Conservation (phyloP, 2,113 vertebrate species). For the Anhinga rufa region DNA sequence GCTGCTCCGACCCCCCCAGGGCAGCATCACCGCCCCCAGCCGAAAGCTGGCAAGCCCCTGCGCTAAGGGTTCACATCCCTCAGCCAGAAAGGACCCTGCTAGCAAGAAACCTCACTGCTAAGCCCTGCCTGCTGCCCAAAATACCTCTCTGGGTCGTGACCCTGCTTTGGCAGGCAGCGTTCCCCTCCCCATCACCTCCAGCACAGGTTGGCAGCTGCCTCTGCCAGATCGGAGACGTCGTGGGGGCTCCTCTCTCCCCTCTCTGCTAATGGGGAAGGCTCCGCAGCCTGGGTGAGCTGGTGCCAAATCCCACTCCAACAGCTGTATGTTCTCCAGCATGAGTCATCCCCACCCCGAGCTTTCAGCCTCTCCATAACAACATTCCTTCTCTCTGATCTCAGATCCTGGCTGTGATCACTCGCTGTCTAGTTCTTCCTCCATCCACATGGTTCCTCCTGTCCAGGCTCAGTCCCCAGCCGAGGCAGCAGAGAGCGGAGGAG, state of each 20-base stretch:
- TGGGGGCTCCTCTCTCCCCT: background rate
- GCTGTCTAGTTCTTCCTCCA: background rate
- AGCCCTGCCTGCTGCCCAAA: background rate
- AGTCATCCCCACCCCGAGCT: slow-evolving; percentile 35
- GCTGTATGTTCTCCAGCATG: slow-evolving; percentile 49
- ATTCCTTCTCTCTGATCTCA: slow-evolving; percentile 65
- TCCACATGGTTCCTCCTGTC: background rate
- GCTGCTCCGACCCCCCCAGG: background rate
- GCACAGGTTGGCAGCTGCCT: background rate
- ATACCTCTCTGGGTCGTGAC: background rate
- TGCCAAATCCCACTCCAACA: background rate
- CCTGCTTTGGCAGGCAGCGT: background rate
- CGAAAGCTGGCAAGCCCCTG: background rate
- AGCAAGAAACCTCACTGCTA: background rate
- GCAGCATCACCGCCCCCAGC: background rate
- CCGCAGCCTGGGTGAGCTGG: rapidly evolving
- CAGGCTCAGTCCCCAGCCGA: background rate
- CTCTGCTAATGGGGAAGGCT: background rate
- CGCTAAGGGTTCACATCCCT: background rate
- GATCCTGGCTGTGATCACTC: slow-evolving; percentile 21
- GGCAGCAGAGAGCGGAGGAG: background rate
- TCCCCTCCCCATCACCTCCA: background rate
- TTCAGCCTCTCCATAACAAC: slow-evolving; percentile 53
- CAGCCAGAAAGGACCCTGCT: background rate
- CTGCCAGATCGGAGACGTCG: background rate